Evolutionary conservation across 2,797 vertebrate genomes (phyloP).

Genomic region (Tenualosa thibaudeaui): DNA sequence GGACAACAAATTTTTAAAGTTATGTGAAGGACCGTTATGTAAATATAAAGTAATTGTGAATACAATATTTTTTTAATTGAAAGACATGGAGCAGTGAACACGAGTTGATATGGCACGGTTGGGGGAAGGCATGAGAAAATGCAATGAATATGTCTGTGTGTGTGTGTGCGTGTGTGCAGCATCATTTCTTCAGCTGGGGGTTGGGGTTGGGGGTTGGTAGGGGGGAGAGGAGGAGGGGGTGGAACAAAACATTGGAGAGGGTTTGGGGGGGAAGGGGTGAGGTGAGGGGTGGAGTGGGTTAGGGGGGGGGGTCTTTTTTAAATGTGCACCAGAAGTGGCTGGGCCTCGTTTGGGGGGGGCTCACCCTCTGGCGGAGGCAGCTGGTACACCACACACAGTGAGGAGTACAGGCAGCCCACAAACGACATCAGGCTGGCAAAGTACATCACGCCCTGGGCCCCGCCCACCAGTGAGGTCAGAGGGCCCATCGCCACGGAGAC

Average conservation of each 20-base stretch:
- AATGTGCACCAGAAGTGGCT: slow-evolving; percentile 83
- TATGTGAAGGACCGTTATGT: neutral
- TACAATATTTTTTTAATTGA: neutral
- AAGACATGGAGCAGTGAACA: neutral
- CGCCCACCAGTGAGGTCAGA: slow-evolving; percentile 91
- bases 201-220: slow-evolving; percentile 54
- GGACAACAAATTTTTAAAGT: neutral
- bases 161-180: slow-evolving; percentile 49
- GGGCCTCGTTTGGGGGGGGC: slow-evolving; percentile 83
- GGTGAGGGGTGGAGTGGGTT: slow-evolving; percentile 46
- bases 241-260: slow-evolving; percentile 44
- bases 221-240: slow-evolving; percentile 47
- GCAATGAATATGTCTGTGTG: slow-evolving; percentile 43
- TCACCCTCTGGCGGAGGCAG: slow-evolving; percentile 81
- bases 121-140: neutral
- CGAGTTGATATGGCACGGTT: neutral
- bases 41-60: neutral
- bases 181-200: slow-evolving; percentile 21
- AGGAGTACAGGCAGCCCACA: slow-evolving; percentile 95
- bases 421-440: slow-evolving; percentile 95
- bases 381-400: slow-evolving; percentile 93
- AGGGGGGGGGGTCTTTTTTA: slow-evolving; percentile 59
- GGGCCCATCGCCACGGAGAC: slow-evolving; percentile 95
- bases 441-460: slow-evolving; percentile 97
- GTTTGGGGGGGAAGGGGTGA: slow-evolving; percentile 2